Base-by-base conservation (phyloP, 1,140 invertebrate genomes). In the Drosophila tsacasi region DNA sequence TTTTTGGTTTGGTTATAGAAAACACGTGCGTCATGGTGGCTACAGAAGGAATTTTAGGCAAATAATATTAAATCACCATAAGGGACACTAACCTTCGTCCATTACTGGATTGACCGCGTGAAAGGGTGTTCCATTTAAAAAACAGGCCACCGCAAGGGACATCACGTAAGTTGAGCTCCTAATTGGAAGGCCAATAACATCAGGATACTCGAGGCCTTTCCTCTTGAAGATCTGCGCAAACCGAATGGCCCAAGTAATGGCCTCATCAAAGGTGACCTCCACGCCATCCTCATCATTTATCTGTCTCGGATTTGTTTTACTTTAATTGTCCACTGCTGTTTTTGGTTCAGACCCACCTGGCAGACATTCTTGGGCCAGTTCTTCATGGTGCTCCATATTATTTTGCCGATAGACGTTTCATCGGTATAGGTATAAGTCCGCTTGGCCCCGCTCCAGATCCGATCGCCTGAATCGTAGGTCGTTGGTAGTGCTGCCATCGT, bases 341-440 rank as follows among this genome's bases (percentile, higher is more conserved):
- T 8, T 32, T 12, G n/a, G 5, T 2, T 54, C 7, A 3, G n/a
- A 55, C 32, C 21, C 13, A 55, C 52, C 32, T 55, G 52, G 13
- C 52, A 55, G 52, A 55, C 13, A 2, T 55, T 55, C 5, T 55
- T 55, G 4, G 52, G 52, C 52, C 52, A 55, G 19, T 35, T 55
- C 4, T 30, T 55, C 52, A 55, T 55, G 1, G 13, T 37, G 8
- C 13, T 23, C 6, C 32, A 55, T 55, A 55, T 37, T 17, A 37
- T 21, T 13, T 55, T 21, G 7, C 52, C 52, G 0, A 55, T 35
- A 21, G 52, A 55, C 4, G 32, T 55, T 13, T 37, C 52, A 9
- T 35, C 32, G 32, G 30, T 17, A 2, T 37, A 55, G 8, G 13
- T 55, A 17, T 17, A 35, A 55, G 0, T 10, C 52, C 30, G 30